Evolutionary conservation across 1,140 invertebrate genomes (phyloP), one percentile per base, ranked within the genome.

Genomic region (Oncopodura yosiiana): DNA sequence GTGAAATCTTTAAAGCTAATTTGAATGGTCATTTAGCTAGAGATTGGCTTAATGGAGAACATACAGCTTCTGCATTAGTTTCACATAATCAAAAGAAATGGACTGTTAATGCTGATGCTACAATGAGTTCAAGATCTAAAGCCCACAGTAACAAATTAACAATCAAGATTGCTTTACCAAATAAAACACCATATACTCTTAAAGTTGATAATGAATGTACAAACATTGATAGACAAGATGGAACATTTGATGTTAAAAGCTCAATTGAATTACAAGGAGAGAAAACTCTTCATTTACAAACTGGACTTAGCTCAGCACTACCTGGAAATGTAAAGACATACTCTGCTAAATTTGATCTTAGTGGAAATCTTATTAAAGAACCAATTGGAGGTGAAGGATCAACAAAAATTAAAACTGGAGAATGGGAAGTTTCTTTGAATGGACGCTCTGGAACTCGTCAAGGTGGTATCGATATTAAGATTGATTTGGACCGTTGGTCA

Each of bases 1-100:
- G 53, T 14, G 16, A 49, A 41, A 23, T 29, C 9, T 18, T 48
- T 14, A 42, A 53, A 34, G 12, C 58, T 14, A 50, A 53, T 32
- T n/a, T 60, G 21, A 55, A 50, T 23, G 52, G 48, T 0, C 50
- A 44, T 18, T 3, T 53, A 3, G 29, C 19, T 18, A 37, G 39
- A 16, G 49, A 61, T 16, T n/a, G 41, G 24, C 30, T 60, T 8
- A 56, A 60, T 42, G 58, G 58, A 24, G 58, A 58, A 49, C 48
- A 57, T 32, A 24, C n/a, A 3, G 16, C 29, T 18, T n/a, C n/a
- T n/a, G n/a, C n/a, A n/a, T n/a, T n/a, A n/a, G n/a, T n/a, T n/a
- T n/a, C n/a, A n/a, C n/a, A n/a, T n/a, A 27, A n/a, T 12, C 49
- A 43, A 19, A 55, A 50, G 27, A 57, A 32, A 18, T 60, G 43